phyloP scores from a whole-genome alignment of 2,888 invertebrate genomes.

The Ditylenchus weischeri region DNA sequence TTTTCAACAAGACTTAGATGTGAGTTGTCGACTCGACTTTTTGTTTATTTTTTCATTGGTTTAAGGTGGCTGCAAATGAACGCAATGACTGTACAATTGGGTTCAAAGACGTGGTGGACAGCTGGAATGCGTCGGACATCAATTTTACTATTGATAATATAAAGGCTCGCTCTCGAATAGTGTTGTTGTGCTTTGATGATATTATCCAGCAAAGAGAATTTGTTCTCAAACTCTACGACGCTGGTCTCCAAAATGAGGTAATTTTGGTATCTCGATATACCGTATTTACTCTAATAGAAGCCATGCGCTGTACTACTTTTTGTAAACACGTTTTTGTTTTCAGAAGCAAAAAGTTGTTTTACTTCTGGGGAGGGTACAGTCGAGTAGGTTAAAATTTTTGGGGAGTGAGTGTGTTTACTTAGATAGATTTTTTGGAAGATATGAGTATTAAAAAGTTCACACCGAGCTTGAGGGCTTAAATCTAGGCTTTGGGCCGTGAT shows the following conservation, averaged over 20 bases:
- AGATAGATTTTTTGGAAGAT: no score
- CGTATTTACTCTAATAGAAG: not conserved
- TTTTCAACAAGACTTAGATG: constrained; percentile 30
- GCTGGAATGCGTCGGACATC: constrained; percentile 21
- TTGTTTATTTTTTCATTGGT: not conserved
- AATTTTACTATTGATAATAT: constrained; percentile 29
- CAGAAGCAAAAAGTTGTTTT: no score
- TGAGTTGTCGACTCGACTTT: constrained; percentile 6
- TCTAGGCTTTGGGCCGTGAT: no score
- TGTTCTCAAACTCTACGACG: constrained; percentile 30
- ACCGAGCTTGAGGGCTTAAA: no score
- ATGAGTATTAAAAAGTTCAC: no score
- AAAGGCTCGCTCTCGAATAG: constrained; percentile 26
- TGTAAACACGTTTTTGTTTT: no score
- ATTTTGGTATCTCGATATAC: no score
- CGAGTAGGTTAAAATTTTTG: no score
- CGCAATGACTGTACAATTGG: constrained; percentile 13
- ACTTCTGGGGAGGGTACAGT: no score
- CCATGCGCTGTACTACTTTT: no score
- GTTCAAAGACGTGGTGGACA: constrained; percentile 21
- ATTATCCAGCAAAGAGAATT: constrained; percentile 30
- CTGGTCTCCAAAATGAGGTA: constrained; percentile 23
- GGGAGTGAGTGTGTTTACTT: no score
- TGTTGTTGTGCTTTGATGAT: constrained; percentile 38
- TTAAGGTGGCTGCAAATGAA: constrained; percentile 19